Conservation (phyloP, 1,140 invertebrate genomes). For the Telenomus remus region DNA sequence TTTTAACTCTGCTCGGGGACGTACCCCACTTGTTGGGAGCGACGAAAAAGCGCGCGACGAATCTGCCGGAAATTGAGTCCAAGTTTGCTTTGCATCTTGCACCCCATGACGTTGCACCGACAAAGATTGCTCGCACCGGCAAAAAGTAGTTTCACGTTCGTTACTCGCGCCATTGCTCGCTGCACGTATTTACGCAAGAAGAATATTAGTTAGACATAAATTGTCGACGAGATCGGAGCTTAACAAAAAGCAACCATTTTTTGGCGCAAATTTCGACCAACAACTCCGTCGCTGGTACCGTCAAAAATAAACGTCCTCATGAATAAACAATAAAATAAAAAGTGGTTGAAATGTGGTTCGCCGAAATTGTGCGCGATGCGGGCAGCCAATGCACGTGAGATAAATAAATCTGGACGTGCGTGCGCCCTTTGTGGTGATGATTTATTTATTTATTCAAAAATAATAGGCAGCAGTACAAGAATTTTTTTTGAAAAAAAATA, state of each 20-base stretch:
- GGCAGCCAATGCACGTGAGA: constrained; percentile 60
- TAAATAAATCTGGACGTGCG: constrained; percentile 66
- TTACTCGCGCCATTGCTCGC: constrained; percentile 30
- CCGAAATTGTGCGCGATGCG: constrained; percentile 29
- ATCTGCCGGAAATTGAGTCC: constrained; percentile 70
- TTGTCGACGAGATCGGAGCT: constrained; percentile 1
- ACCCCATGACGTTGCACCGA: constrained; percentile 40
- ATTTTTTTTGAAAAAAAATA: too few species aligned
- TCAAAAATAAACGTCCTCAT: too few species aligned
- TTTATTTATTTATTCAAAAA: too few species aligned
- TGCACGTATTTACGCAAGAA: constrained; percentile 32
- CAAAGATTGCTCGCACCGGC: constrained; percentile 32
- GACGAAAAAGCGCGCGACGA: constrained; percentile 65
- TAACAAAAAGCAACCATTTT: too few species aligned
- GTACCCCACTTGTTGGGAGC: neutral
- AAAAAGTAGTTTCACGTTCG: constrained; percentile 39
- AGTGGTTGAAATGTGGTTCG: constrained; percentile 1
- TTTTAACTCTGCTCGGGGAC: constrained; percentile 11
- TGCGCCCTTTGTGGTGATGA: neutral
- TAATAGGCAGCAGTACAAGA: too few species aligned
- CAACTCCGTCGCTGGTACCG: too few species aligned
- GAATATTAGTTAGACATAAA: constrained; percentile 35
- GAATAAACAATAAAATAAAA: too few species aligned
- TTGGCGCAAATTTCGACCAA: too few species aligned
- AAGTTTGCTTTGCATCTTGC: constrained; percentile 59